Evolutionary conservation across 2,888 invertebrate species (phyloP).

Genomic region (Ochropleura plecta): DNA sequence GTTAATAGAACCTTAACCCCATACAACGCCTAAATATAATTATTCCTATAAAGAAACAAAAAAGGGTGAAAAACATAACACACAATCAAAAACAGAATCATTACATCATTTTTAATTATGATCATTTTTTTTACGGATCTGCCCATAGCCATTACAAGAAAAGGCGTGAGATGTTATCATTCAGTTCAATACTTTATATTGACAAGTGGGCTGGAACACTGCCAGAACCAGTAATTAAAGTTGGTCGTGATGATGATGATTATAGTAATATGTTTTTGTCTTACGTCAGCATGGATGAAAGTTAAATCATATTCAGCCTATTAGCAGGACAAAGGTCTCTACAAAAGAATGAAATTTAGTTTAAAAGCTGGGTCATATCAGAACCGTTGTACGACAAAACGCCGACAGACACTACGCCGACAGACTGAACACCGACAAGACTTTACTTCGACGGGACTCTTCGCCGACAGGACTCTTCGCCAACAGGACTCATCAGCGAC

Average conservation of each 20-base stretch:
- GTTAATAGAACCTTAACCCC: not conserved
- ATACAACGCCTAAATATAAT: not conserved
- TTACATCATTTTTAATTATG: constrained; percentile 20
- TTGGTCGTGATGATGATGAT: not conserved
- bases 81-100: not conserved
- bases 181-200: constrained; percentile 14
- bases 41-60: not conserved
- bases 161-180: constrained; percentile 31
- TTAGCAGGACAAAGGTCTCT: not conserved
- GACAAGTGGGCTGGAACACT: constrained; percentile 34
- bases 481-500: too few relatives aligned
- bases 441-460: too few relatives aligned
- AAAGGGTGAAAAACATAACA: not conserved
- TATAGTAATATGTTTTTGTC: not conserved
- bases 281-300: not conserved
- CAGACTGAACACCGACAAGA: too few relatives aligned
- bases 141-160: not conserved
- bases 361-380: not conserved
- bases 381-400: too few relatives aligned
- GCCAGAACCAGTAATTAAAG: constrained; percentile 16
- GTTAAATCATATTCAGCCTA: not conserved
- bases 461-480: too few relatives aligned
- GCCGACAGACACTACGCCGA: too few relatives aligned
- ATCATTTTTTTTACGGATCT: constrained; percentile 5
- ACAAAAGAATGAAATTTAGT: not conserved